A percentile compares a stretch with the other conserved stretches of the same genome.
Conservation (phyloP, 37 sponge, comb jelly and placozoan species). For the Halisarca cf. caerulea region DNA sequence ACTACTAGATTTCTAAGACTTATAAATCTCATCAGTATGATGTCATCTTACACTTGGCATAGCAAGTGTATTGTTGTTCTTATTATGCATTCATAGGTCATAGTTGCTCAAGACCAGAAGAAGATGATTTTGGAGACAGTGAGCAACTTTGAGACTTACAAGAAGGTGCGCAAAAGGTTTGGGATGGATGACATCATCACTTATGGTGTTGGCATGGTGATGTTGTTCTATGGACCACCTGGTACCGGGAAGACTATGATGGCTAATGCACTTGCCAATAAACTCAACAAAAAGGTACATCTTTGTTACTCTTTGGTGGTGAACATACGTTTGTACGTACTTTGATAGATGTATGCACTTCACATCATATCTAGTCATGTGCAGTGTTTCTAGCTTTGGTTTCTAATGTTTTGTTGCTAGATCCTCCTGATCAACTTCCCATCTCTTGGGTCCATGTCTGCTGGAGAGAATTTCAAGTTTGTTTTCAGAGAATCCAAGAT, state of each 20-base stretch:
- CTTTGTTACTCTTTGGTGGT: too few relatives aligned
- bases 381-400: too few relatives aligned
- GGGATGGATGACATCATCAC: conserved; percentile 86
- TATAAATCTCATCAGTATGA: too few relatives aligned
- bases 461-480: conserved; percentile 90
- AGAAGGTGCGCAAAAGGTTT: conserved; percentile 62
- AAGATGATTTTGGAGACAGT: conserved; percentile 76
- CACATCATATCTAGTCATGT: too few relatives aligned
- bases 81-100: too few relatives aligned
- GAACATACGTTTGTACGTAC: too few relatives aligned
- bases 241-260: conserved; percentile 92
- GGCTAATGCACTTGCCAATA: conserved; percentile 87
- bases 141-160: conserved; percentile 85
- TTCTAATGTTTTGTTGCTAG: conserved; percentile 8
- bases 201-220: conserved; percentile 84
- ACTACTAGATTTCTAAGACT: too few relatives aligned
- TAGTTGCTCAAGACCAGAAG: conserved; percentile 81
- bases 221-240: conserved; percentile 84
- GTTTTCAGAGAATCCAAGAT: conserved; percentile 88
- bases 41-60: too few relatives aligned
- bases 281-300: conserved; percentile 70
- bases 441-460: conserved; percentile 74
- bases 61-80: too few relatives aligned
- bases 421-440: conserved; percentile 86
- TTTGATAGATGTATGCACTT: too few relatives aligned